A percentile compares a stretch with the other conserved stretches of the same genome.
Evolutionary conservation across 2,888 invertebrate species (phyloP).

Genomic region (Ormyrus labotus): DNA sequence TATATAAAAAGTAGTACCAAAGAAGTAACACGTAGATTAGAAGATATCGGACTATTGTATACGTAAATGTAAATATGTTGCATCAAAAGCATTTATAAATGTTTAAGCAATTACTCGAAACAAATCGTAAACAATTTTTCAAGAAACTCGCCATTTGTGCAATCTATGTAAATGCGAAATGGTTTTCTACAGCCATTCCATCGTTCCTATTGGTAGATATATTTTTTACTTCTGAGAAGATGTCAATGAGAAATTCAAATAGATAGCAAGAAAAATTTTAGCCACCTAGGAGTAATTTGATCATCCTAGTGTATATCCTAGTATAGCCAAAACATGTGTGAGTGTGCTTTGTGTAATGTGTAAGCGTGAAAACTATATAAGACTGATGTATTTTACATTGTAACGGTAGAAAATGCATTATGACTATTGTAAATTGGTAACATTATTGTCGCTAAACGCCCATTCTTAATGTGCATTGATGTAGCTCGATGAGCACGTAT

Average conservation of each 20-base stretch:
- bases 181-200: neutral
- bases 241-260: neutral
- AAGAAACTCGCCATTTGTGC: neutral
- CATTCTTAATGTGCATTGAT: slow-evolving; percentile 13
- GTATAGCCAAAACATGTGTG: neutral
- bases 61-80: neutral
- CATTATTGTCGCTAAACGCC: neutral
- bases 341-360: neutral
- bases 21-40: too few relatives aligned
- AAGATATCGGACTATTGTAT: neutral
- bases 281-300: too few relatives aligned
- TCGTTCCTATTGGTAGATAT: neutral
- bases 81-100: too few relatives aligned
- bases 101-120: too few relatives aligned
- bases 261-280: neutral
- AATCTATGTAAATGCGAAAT: too few relatives aligned
- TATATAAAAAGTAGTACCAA: too few relatives aligned
- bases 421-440: slow-evolving; percentile 29
- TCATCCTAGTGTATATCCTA: too few relatives aligned
- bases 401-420: slow-evolving; percentile 29
- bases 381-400: slow-evolving; percentile 40
- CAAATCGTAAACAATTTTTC: neutral
- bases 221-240: neutral
- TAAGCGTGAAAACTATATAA: slow-evolving; percentile 7
- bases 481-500: slow-evolving; percentile 6